These are phyloP conservation scores for Seladonia tumulorum DNA, from an alignment of 2,888 invertebrate genomes.

Conservation along the genomic window DNA sequence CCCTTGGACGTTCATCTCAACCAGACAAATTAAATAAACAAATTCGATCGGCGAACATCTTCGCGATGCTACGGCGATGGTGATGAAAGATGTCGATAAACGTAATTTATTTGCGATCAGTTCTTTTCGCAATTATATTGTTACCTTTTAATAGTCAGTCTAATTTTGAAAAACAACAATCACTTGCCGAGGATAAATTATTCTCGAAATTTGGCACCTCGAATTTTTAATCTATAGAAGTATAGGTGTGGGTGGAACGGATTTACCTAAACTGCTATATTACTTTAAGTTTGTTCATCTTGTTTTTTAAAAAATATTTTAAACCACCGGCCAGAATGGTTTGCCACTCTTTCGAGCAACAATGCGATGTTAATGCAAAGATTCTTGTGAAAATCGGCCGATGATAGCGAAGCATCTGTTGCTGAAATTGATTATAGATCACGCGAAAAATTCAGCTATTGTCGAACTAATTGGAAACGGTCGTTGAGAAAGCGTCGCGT, in stretches of 20 bases:
- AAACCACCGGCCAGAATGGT: no score
- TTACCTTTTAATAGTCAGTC: not conserved
- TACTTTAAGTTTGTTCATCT: no score
- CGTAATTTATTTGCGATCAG: not conserved
- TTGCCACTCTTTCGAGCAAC: no score
- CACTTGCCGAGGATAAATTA: not conserved
- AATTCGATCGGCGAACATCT: not conserved
- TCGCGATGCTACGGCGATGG: no score
- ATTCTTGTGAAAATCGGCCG: not conserved
- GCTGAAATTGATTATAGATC: not conserved
- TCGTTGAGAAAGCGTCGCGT: conserved; percentile 16
- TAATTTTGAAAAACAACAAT: not conserved
- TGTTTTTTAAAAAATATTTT: no score
- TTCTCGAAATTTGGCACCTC: no score
- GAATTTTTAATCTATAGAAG: no score
- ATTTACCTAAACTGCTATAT: no score
- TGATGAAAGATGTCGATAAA: not conserved
- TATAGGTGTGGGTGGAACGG: no score
- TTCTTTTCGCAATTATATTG: not conserved
- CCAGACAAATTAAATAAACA: not conserved
- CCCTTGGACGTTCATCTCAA: no score
- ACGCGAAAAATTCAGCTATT: conserved; percentile 25
- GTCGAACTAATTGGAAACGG: conserved; percentile 3
- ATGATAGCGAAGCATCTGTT: no score
- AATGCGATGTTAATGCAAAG: not conserved